Evolutionary conservation across 2,113 vertebrate species (phyloP).

Genomic region (Trematocara nigrifrons): DNA sequence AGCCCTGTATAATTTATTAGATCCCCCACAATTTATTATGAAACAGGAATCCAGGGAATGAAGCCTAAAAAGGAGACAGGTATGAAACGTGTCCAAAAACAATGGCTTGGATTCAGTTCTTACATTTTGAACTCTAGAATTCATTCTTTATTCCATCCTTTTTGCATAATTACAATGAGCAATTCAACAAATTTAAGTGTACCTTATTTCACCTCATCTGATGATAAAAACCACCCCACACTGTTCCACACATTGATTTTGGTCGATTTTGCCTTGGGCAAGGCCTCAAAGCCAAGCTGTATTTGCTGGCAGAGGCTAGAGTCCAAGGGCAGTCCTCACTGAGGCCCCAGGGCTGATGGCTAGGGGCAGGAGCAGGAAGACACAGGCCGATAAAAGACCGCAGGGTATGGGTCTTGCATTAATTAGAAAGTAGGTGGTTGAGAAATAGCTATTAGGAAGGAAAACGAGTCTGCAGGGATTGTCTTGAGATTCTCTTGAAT

Average conservation of each 20-base stretch:
- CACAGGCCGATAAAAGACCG: not conserved
- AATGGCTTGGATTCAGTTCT: not conserved
- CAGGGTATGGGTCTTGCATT: slow-evolving; percentile 7
- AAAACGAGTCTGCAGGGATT: not conserved
- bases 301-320: not conserved
- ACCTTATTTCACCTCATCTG: not conserved
- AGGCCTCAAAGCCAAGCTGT: not conserved
- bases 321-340: not conserved
- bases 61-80: slow-evolving; percentile 22
- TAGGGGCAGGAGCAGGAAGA: slow-evolving; percentile 5
- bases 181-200: not conserved
- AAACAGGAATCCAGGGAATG: slow-evolving; percentile 16
- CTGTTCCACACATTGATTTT: slow-evolving; percentile 22
- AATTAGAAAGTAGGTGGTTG: slow-evolving; percentile 11
- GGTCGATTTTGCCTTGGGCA: slow-evolving; percentile 18
- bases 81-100: slow-evolving; percentile 12
- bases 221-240: not conserved
- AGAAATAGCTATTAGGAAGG: not conserved
- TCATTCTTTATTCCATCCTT: not conserved
- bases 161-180: not conserved
- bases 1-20: slow-evolving; percentile 49
- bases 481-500: slow-evolving; percentile 32
- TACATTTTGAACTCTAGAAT: not conserved
- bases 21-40: slow-evolving; percentile 32
- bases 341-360: not conserved